Base-by-base conservation (phyloP, 2,113 vertebrate genomes). In the Podarcis muralis region DNA sequence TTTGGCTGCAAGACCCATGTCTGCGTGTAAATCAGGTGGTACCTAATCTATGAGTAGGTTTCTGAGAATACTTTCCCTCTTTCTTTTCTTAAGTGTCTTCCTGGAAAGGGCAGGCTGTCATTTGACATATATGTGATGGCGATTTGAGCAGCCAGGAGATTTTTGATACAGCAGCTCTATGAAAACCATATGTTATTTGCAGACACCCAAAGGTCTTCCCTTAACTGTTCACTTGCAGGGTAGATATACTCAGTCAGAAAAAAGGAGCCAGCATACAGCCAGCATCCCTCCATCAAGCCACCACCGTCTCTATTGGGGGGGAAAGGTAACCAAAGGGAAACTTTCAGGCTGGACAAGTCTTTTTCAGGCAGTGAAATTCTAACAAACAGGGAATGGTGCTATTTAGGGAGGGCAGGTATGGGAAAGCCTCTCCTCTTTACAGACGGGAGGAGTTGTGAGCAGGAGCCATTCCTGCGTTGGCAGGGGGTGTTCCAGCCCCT, bases 161-260 rank as follows among this genome's bases (percentile, higher is more conserved):
- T 88, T 86, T 81, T 3, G 57, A 93, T 93, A 89, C 87, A 82
- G 79, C 85, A 80, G 85, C 91, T 89, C 86, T 76, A 27, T 69
- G 76, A 81, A 69, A 92, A 82, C 94, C 94, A 93, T 94, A 95
- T 93, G 94, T 88, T 91, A 90, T 87, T 91, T 88, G 85, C 89
- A 95, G 92, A 92, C 92, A 88, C 86, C 89, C 87, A 91, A 84
- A 48, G 80, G 59, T 20, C 20, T 62, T 62, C 84, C 78, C 77
- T 66, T 86, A 79, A 71, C 82, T 92, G 91, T 95, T 92, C 84
- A 94, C 91, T 95, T 95, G 92, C 94, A 92, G 91, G 93, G 92
- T 90, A 95, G 76, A 89, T 95, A 92, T 84, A 59, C 86, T 93
- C 88, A 89, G 40, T 86, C 85, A 89, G 89, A 94, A 93, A 93